Percentiles rank a stretch among this genome's conserved stretches.
phyloP scores from a whole-genome alignment of 2,113 vertebrate species.

The Pithys albifrons region DNA sequence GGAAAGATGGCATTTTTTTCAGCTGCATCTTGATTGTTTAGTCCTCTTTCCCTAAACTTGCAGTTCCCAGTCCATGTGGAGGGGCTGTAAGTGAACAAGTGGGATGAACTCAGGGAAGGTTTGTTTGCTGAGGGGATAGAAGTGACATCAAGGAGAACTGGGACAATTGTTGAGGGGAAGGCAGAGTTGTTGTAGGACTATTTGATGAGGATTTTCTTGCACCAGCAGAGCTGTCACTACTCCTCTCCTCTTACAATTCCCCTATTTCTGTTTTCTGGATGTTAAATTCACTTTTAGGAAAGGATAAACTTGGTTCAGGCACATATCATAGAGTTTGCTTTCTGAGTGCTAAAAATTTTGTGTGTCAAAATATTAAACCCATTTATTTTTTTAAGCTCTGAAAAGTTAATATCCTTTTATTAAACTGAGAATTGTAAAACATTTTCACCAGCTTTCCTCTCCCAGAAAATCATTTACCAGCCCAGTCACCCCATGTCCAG shows the following conservation, averaged over 20 bases:
- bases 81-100: background rate
- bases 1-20: background rate
- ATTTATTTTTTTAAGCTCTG: background rate
- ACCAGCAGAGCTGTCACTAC: background rate
- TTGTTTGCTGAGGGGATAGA: background rate
- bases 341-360: background rate
- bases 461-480: background rate
- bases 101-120: background rate
- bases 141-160: background rate
- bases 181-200: background rate
- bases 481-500: background rate
- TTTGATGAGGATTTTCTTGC: background rate
- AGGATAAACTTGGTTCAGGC: background rate
- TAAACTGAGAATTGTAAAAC: background rate
- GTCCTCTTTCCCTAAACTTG: background rate
- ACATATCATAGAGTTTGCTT: background rate
- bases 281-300: background rate
- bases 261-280: background rate
- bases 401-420: background rate
- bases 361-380: background rate
- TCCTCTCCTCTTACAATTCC: background rate
- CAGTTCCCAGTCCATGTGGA: background rate
- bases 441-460: background rate
- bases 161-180: background rate
- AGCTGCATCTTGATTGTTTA: background rate